These are phyloP conservation scores for Pempheris klunzingeri DNA, from an alignment of 2,797 vertebrate genomes.

Conservation along the genomic window DNA sequence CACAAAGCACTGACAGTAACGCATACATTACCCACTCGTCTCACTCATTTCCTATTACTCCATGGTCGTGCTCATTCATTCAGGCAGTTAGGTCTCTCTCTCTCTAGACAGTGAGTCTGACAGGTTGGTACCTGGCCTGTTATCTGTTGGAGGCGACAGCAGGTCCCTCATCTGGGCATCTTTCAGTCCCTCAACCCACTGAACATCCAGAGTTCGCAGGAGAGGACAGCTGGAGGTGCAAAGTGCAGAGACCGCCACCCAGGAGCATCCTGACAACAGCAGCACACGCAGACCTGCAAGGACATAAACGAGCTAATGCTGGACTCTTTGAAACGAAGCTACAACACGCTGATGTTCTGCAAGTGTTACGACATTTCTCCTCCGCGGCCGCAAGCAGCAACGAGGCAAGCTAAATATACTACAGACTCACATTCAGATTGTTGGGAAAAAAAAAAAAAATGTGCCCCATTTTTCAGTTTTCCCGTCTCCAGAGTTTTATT, in stretches of 20 bases:
- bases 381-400: not conserved
- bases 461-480: constrained; percentile 36
- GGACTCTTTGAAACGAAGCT: not conserved
- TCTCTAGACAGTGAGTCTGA: not conserved
- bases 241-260: constrained; percentile 96
- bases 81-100: too few relatives aligned
- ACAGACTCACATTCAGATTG: constrained; percentile 2
- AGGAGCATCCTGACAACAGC: constrained; percentile 94
- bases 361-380: not conserved
- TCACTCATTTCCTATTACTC: not conserved
- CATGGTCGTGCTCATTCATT: not conserved
- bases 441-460: constrained; percentile 25
- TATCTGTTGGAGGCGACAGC: constrained; percentile 94
- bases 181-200: constrained; percentile 98
- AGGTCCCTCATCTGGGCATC: constrained; percentile 98
- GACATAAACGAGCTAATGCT: constrained; percentile 23
- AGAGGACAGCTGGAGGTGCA: constrained; percentile 96
- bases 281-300: constrained; percentile 91
- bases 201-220: constrained; percentile 93
- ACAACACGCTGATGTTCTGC: not conserved
- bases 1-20: not conserved
- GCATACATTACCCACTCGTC: not conserved
- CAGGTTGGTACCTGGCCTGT: constrained; percentile 90
- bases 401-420: not conserved
- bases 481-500: constrained; percentile 28